These are phyloP conservation scores for Drosophila murphyi DNA, from an alignment of 1,140 invertebrate species.

Conservation along the genomic window DNA sequence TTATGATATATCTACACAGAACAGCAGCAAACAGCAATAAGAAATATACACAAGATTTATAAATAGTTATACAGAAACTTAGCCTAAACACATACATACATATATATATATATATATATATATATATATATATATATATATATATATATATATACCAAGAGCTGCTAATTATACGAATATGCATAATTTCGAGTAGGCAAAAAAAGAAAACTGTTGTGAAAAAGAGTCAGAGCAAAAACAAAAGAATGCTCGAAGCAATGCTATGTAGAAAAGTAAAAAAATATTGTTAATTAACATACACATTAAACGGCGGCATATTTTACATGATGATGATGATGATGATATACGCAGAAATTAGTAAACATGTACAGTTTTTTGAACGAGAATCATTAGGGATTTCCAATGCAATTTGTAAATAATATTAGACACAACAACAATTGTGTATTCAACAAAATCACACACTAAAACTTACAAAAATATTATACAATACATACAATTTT, in stretches of 20 bases:
- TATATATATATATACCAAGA: conserved; percentile 40
- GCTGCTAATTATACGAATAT: conserved; percentile 48
- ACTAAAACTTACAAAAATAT: conserved; percentile 49
- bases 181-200: conserved; percentile 25
- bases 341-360: conserved; percentile 24
- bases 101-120: conserved; percentile 41
- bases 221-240: not conserved
- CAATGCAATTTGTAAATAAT: conserved; percentile 67
- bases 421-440: conserved; percentile 36
- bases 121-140: conserved; percentile 37
- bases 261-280: conserved; percentile 16
- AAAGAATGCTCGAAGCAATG: conserved; percentile 15
- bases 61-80: conserved; percentile 50
- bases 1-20: conserved; percentile 36
- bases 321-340: conserved; percentile 26
- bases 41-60: conserved; percentile 72
- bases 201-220: conserved; percentile 11
- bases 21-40: conserved; percentile 40
- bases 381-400: conserved; percentile 43
- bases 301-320: conserved; percentile 25
- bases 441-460: conserved; percentile 24
- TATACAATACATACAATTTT: conserved; percentile 70
- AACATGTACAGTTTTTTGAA: conserved; percentile 42
- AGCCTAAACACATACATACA: conserved; percentile 57
- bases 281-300: conserved; percentile 34